These are phyloP conservation scores for Nomada goodeniana DNA, from an alignment of 2,888 invertebrate species.

Conservation along the genomic window DNA sequence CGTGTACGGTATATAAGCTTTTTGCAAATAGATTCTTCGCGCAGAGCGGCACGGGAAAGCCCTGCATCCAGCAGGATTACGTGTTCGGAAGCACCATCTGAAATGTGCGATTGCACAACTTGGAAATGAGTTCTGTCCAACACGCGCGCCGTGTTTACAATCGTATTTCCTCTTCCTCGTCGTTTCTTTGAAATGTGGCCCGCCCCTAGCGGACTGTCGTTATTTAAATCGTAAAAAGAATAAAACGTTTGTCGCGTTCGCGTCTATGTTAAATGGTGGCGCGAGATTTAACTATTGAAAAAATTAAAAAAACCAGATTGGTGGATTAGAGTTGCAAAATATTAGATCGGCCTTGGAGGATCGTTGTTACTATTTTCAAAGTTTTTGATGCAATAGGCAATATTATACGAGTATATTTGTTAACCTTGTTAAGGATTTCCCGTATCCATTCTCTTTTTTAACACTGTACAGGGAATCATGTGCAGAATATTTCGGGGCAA, in stretches of 20 bases:
- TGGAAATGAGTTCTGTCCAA: constrained; percentile 63
- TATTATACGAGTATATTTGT: too few relatives aligned
- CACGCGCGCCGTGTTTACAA: constrained; percentile 48
- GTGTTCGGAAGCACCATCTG: constrained; percentile 55
- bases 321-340: too few relatives aligned
- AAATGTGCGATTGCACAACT: constrained; percentile 71
- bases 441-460: not conserved
- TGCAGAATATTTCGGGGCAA: not conserved
- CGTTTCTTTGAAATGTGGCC: constrained; percentile 44
- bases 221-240: constrained; percentile 6
- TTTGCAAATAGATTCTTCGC: constrained; percentile 46
- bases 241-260: not conserved
- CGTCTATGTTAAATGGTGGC: not conserved
- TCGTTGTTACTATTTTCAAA: not conserved
- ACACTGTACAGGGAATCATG: not conserved
- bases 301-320: too few relatives aligned
- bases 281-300: too few relatives aligned
- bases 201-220: not conserved
- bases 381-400: too few relatives aligned
- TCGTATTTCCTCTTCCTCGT: constrained; percentile 7
- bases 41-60: not conserved
- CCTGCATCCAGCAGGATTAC: constrained; percentile 36
- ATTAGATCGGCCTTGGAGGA: not conserved
- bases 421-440: too few relatives aligned
- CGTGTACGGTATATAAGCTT: constrained; percentile 26